phyloP scores from a whole-genome alignment of 2,888 invertebrate genomes.

The Drosophila siamana region DNA sequence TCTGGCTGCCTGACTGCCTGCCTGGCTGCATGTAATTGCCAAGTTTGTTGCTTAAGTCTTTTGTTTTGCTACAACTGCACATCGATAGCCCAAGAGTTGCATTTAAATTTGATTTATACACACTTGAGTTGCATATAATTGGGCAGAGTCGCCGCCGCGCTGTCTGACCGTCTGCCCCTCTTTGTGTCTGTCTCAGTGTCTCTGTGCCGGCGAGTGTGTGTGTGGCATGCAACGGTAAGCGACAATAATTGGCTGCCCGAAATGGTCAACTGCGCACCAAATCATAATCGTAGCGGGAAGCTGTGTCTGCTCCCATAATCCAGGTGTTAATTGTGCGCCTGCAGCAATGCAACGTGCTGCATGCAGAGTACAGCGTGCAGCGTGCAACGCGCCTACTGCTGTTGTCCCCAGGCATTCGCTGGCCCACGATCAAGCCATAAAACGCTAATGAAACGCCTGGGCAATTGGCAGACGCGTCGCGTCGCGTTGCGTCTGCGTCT shows the following conservation, averaged over 20 bases:
- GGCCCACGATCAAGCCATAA: constrained; percentile 56
- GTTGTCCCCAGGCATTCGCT: constrained; percentile 44
- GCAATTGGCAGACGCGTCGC: constrained; percentile 52
- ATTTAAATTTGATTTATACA: constrained; percentile 80
- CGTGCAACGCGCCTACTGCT: background rate
- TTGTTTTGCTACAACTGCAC: constrained; percentile 62
- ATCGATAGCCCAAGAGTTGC: constrained; percentile 70
- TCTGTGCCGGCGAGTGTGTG: background rate
- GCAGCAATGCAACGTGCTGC: constrained; percentile 46
- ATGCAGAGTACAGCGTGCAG: background rate
- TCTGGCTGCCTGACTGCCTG: constrained; percentile 26
- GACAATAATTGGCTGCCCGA: constrained; percentile 36
- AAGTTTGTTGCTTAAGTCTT: constrained; percentile 81
- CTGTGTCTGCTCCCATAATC: constrained; percentile 12
- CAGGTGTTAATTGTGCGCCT: constrained; percentile 72
- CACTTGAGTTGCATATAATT: constrained; percentile 71
- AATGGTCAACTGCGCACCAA: constrained; percentile 25
- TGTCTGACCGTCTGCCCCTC: constrained; percentile 39
- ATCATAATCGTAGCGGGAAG: constrained; percentile 39
- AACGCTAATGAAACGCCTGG: constrained; percentile 61
- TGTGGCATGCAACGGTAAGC: constrained; percentile 32
- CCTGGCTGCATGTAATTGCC: constrained; percentile 73
- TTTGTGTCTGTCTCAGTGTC: background rate
- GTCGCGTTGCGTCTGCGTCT: constrained; percentile 8
- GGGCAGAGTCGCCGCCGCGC: constrained; percentile 71